Evolutionary conservation across 2,888 invertebrate genomes (phyloP), one percentile per base, ranked within the genome.

Genomic region (Myopa testacea): DNA sequence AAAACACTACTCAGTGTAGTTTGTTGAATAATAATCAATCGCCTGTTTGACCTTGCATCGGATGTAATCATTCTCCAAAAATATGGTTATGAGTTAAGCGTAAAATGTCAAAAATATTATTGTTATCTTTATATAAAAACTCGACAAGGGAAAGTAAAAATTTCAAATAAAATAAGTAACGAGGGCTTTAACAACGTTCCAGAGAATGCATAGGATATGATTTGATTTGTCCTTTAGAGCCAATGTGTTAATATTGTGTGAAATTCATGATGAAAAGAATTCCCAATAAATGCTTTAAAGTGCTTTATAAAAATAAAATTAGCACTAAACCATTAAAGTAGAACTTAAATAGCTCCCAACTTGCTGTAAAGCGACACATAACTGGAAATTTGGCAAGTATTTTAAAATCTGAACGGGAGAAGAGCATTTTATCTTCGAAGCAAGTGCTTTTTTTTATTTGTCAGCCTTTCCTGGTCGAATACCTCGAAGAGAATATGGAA

Each of bases 1-100:
- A 50, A 69, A 78, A 79, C 58, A 73, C 60, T 55, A 70, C 58
- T 26, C 19, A 52, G 19, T 8, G 26, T 45, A 63, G 45, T 26
- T 63, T 73, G 26, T 50, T 50, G 14, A 50, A 50, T 14, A 14
- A 52, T 73, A 34, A 63, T 16, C 34, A 62, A 52, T 19, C 63
- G 62, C 16, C 38, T 45, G 50, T 16, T 16, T 37, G n/a, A 34
- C 40, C 50, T 14, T 65, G 6, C 50, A 63, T 26, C 37, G 63
- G 63, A 73, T 19, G 50, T 63, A 34, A 74, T 74, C 50, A 37
- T 65, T 65, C 26, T 16, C 71, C 38, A 38, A 37, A 34, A 16
- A 58, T 37, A 58, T 58, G 45, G 19, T 8, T 40, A 34, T 55
- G 19, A 37, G 26, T n/a, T 37, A 16, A 6, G 37, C 52, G 4